phyloP scores from a whole-genome alignment of 1,140 invertebrate species.

The Melipona quadrifasciata region DNA sequence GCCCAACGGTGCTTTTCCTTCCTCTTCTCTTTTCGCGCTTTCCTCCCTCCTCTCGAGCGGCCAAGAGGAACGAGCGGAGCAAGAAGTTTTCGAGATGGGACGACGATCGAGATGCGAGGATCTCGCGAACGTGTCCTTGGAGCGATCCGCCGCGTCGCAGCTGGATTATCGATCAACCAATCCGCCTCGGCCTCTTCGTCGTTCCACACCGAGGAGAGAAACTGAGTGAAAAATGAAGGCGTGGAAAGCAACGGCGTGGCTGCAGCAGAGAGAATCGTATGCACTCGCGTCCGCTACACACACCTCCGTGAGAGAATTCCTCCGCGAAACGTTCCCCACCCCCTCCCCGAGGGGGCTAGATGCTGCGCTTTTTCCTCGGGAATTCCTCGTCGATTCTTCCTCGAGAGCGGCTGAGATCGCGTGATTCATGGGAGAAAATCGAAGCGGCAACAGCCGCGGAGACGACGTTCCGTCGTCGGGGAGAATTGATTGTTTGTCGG shows the following conservation, averaged over 20 bases:
- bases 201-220: not conserved
- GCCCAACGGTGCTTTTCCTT: constrained; percentile 16
- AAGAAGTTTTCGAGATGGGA: not conserved
- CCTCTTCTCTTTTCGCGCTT: not conserved
- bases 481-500: constrained; percentile 23
- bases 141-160: not conserved
- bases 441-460: not conserved
- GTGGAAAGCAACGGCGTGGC: constrained; percentile 10
- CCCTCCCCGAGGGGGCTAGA: not conserved
- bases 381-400: constrained; percentile 8
- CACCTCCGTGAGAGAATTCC: constrained; percentile 19
- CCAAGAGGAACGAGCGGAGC: not conserved
- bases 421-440: constrained; percentile 42
- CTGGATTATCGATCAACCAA: constrained; percentile 44
- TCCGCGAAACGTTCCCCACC: not conserved
- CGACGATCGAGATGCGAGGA: not conserved
- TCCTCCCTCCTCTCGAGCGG: not conserved
- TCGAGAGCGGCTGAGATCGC: too few species aligned
- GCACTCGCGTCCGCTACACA: constrained; percentile 8
- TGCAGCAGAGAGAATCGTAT: constrained; percentile 37
- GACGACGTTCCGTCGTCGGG: not conserved
- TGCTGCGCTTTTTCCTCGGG: not conserved
- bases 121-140: constrained; percentile 14
- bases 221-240: constrained; percentile 42
- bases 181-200: not conserved